Evolutionary conservation across 2,888 invertebrate genomes (phyloP).

Genomic region (Crematogaster levior): DNA sequence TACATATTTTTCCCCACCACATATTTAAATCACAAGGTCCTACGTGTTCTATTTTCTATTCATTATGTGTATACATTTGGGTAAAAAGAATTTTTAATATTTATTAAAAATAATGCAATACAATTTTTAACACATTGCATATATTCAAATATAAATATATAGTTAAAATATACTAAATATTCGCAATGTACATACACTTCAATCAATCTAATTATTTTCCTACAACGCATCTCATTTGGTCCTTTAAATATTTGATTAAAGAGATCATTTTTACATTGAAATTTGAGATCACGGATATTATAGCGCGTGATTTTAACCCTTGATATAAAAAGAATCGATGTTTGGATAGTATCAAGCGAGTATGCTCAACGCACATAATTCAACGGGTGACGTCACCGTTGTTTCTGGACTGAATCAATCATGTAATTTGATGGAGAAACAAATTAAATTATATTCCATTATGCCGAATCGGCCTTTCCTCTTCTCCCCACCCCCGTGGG

Average conservation of each 20-base stretch:
- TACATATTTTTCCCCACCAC: too few relatives aligned
- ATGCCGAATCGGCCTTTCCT: constrained; percentile 63
- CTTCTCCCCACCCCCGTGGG: constrained; percentile 10
- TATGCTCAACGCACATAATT: too few relatives aligned
- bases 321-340: constrained; percentile 1
- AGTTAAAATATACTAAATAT: neutral
- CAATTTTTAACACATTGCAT: neutral
- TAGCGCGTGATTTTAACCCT: constrained; percentile 10
- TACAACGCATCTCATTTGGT: neutral
- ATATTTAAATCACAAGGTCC: constrained; percentile 1
- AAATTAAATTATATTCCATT: constrained; percentile 68
- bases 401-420: constrained; percentile 38
- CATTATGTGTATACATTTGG: neutral
- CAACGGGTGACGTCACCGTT: constrained; percentile 11
- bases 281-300: neutral
- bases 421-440: constrained; percentile 41
- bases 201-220: neutral
- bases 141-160: neutral
- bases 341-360: constrained; percentile 11
- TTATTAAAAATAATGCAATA: constrained; percentile 4
- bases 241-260: neutral
- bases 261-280: neutral
- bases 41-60: too few relatives aligned
- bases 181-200: neutral
- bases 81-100: neutral